Evolutionary conservation across 2,888 invertebrate genomes (phyloP).

Genomic region (Chelonus formosanus): DNA sequence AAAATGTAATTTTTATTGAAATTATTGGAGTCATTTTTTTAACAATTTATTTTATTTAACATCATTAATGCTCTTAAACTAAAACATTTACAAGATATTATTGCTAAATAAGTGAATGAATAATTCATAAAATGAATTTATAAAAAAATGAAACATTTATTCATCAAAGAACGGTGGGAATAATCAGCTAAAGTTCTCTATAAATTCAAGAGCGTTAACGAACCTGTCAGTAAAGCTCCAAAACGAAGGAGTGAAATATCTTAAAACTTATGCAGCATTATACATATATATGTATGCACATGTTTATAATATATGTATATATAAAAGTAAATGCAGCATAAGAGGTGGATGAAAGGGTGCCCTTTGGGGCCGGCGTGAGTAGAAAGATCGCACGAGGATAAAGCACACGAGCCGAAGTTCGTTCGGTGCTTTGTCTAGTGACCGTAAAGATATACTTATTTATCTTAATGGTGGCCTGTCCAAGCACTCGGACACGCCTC

Average conservation of each 20-base stretch:
- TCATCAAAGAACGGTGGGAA: neutral
- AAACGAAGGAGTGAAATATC: constrained; percentile 4
- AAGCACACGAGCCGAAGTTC: constrained; percentile 9
- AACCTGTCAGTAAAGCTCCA: constrained; percentile 9
- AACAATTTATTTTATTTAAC: no score
- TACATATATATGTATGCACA: neutral
- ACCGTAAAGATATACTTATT: constrained; percentile 47
- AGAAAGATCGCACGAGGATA: constrained; percentile 22
- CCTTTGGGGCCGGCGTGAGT: constrained; percentile 15
- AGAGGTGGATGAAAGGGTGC: constrained; percentile 5
- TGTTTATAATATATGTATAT: neutral
- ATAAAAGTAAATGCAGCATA: constrained; percentile 3
- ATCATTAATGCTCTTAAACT: no score
- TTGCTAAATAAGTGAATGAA: no score
- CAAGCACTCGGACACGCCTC: constrained; percentile 41
- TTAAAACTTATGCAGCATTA: neutral
- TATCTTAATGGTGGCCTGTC: constrained; percentile 45
- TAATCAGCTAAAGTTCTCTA: neutral
- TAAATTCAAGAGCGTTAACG: constrained; percentile 6
- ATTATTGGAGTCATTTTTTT: no score
- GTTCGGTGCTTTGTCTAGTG: constrained; percentile 40
- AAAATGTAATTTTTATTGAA: no score
- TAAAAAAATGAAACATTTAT: no score
- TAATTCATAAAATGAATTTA: no score
- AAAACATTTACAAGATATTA: no score